Percentiles rank a stretch among this genome's conserved stretches.
Conservation (phyloP, 2,797 vertebrate species). For the Leontopithecus rosalia region DNA sequence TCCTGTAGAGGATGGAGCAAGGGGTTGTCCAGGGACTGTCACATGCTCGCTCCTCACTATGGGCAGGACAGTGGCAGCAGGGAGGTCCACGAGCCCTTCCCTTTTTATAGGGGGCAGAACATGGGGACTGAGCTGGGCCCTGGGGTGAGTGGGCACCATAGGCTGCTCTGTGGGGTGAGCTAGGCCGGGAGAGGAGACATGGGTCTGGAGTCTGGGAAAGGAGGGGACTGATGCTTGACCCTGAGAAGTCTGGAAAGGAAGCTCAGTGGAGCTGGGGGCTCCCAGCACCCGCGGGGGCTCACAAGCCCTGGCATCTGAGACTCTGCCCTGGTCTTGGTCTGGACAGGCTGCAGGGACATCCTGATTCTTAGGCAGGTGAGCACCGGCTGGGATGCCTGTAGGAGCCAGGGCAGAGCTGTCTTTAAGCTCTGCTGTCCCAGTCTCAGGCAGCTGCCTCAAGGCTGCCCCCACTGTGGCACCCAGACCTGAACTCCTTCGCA, state of each 20-base stretch:
- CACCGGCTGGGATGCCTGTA: rapidly evolving
- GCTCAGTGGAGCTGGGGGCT: background rate
- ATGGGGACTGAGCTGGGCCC: background rate
- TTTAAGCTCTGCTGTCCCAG: background rate
- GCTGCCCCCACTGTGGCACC: background rate
- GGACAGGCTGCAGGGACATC: background rate
- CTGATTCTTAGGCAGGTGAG: background rate
- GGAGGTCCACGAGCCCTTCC: background rate
- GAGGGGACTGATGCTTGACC: background rate
- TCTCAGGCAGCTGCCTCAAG: conserved; percentile 28
- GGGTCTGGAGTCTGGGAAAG: conserved; percentile 29
- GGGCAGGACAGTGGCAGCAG: background rate
- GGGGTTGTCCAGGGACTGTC: background rate
- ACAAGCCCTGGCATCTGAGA: background rate
- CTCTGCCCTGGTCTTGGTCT: background rate
- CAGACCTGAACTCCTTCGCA: background rate
- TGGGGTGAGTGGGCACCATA: background rate
- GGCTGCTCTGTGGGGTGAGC: background rate
- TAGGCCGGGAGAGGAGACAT: background rate
- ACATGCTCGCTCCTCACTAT: background rate
- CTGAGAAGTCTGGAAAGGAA: conserved; percentile 36
- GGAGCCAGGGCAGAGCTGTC: background rate
- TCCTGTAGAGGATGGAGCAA: background rate
- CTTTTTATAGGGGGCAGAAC: background rate
- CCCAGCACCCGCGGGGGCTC: background rate